Evolutionary conservation across 2,888 invertebrate genomes (phyloP).

Genomic region (Cataglyphis albicans): DNA sequence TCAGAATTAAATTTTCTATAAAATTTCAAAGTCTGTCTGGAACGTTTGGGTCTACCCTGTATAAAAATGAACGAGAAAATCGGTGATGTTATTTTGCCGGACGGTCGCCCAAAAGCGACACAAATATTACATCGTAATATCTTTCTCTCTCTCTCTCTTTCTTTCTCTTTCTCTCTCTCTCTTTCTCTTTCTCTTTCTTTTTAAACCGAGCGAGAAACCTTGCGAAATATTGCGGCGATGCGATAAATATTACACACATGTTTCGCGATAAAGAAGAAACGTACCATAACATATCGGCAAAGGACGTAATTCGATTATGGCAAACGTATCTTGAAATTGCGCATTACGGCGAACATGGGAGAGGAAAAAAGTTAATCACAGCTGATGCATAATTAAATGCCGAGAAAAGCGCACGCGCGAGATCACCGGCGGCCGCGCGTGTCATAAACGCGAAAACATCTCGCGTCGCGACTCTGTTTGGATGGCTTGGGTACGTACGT

Average conservation of each 20-base stretch:
- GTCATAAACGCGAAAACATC: conserved; percentile 47
- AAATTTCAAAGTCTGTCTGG: too few relatives aligned
- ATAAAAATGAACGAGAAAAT: conserved; percentile 22
- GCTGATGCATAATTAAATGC: conserved; percentile 59
- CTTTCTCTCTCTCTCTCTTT: too few relatives aligned
- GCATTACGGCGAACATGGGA: conserved; percentile 36
- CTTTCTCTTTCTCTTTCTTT: background rate
- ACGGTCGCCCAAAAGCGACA: background rate
- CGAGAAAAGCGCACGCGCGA: conserved; percentile 27
- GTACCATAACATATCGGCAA: background rate
- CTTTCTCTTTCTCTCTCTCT: background rate
- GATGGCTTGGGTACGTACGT: conserved; percentile 12
- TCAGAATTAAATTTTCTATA: too few relatives aligned
- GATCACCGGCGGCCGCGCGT: background rate
- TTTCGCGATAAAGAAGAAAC: background rate
- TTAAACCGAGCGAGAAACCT: conserved; percentile 1
- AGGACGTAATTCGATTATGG: conserved; percentile 50
- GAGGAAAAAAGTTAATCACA: conserved; percentile 59
- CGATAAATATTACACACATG: conserved; percentile 18
- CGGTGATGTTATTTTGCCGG: background rate
- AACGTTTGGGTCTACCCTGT: too few relatives aligned
- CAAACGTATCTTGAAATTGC: conserved; percentile 53
- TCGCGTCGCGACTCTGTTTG: conserved; percentile 24
- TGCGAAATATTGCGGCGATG: background rate
- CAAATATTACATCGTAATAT: conserved; percentile 33